Conservation (phyloP, 1,140 invertebrate genomes). For the Drosophila pruinosa region DNA sequence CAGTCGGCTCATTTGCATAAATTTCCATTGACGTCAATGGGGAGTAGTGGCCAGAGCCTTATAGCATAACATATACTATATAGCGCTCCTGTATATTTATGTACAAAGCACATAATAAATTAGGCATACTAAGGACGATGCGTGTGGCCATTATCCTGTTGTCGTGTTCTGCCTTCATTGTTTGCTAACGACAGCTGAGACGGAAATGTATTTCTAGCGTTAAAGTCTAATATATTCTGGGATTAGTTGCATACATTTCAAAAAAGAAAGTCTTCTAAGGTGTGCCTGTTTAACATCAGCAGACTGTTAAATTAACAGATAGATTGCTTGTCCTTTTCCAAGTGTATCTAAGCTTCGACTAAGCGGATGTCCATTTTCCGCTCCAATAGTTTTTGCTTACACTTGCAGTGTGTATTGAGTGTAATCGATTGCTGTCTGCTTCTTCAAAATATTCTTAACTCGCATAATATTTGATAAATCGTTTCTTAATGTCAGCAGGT, state of each 20-base stretch:
- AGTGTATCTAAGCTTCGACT: not conserved
- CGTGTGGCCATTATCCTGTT: not conserved
- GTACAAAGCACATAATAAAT: not conserved
- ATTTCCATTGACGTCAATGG: slow-evolving; percentile 54
- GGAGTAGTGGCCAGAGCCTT: not conserved
- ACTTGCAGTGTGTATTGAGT: not conserved
- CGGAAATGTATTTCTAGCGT: not conserved
- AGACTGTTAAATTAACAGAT: not conserved
- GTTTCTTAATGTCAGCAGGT: slow-evolving; percentile 46
- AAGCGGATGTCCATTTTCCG: not conserved
- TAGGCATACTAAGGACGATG: not conserved
- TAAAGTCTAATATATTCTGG: too few relatives aligned
- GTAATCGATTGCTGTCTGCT: slow-evolving; percentile 4
- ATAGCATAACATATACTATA: slow-evolving; percentile 24
- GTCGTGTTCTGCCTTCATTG: not conserved
- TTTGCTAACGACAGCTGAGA: not conserved
- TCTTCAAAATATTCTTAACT: not conserved
- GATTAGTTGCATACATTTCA: too few relatives aligned
- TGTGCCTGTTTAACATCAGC: too few relatives aligned
- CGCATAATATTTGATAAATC: slow-evolving; percentile 47
- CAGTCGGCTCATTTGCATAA: slow-evolving; percentile 49
- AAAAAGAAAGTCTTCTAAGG: not conserved
- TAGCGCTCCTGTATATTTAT: not conserved
- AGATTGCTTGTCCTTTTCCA: not conserved
- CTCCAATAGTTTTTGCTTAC: not conserved